These are phyloP conservation scores for Eclectus roratus DNA, from an alignment of 2,113 vertebrate genomes.

Conservation along the genomic window DNA sequence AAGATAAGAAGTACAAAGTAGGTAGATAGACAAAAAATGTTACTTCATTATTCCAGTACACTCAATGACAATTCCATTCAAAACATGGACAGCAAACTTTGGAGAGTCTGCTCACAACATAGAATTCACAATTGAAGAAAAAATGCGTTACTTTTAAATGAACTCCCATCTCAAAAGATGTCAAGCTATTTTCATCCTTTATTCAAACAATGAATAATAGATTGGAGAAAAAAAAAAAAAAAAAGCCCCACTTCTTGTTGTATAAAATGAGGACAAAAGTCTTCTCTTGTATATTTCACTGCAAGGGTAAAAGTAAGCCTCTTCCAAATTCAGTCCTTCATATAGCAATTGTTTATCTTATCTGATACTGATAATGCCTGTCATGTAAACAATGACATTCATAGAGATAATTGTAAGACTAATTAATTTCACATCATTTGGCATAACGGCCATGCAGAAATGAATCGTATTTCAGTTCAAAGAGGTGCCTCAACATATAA, in stretches of 20 bases:
- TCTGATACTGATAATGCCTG: no score
- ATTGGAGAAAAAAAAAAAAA: no score
- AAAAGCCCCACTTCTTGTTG: neutral
- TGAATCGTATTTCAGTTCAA: no score
- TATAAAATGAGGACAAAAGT: neutral
- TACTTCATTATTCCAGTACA: neutral
- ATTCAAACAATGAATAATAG: neutral
- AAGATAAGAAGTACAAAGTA: neutral
- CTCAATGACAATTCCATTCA: fast-evolving
- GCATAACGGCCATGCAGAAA: no score
- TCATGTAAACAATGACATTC: no score
- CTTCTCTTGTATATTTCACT: no score
- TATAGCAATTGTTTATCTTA: no score
- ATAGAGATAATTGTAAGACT: no score
- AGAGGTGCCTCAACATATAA: no score
- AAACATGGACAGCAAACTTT: neutral
- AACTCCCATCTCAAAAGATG: neutral
- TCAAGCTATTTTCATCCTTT: neutral
- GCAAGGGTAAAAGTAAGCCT: no score
- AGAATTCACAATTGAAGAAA: neutral
- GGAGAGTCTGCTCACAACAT: neutral
- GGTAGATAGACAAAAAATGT: neutral
- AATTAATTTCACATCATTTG: no score
- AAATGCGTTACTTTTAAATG: neutral
- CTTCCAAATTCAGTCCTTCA: no score